phyloP scores from a whole-genome alignment of 2,797 vertebrate genomes.

The Valencia hispanica region DNA sequence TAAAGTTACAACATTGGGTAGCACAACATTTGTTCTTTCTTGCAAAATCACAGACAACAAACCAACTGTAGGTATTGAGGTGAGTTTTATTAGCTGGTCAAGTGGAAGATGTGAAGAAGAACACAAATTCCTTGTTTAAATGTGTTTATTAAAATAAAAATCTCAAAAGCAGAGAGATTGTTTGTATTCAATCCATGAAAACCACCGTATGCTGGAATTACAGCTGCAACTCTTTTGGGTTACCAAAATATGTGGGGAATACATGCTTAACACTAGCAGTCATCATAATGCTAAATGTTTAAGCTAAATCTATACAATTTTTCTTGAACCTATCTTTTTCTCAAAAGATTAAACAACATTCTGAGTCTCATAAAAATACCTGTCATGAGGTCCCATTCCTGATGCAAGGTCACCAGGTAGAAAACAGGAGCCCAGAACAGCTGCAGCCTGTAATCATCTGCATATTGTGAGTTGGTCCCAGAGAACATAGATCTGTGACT shows the following conservation, averaged over 20 bases:
- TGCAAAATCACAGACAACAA: neutral
- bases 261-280: neutral
- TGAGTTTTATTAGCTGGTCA: neutral
- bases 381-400: constrained; percentile 41
- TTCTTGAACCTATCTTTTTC: neutral
- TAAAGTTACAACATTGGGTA: neutral
- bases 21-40: neutral
- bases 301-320: neutral
- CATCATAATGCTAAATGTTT: neutral
- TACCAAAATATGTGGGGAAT: neutral
- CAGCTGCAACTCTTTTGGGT: no score
- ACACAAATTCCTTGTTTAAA: neutral
- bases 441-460: constrained; percentile 69
- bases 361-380: constrained; percentile 27
- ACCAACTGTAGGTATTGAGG: neutral
- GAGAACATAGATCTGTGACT: constrained; percentile 75
- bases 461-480: constrained; percentile 68
- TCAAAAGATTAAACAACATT: neutral
- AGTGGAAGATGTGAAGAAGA: neutral
- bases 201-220: no score
- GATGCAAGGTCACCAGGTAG: constrained; percentile 60
- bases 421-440: constrained; percentile 56
- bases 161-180: no score
- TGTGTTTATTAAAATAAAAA: no score
- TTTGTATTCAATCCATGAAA: no score